These are phyloP conservation scores for Xiphophorus birchmanni DNA, from an alignment of 2,797 vertebrate genomes.

Conservation along the genomic window DNA sequence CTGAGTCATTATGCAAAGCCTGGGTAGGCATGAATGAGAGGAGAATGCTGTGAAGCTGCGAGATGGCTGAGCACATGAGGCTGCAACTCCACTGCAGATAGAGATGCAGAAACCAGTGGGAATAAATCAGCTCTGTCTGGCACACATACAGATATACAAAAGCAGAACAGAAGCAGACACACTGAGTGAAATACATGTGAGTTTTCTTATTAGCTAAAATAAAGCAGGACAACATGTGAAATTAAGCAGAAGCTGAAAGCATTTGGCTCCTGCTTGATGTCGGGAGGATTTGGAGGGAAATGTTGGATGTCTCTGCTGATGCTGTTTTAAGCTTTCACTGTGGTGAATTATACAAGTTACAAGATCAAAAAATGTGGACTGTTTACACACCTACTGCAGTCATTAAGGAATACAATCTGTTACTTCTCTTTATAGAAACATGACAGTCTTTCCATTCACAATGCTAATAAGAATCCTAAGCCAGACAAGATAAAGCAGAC, in stretches of 20 bases:
- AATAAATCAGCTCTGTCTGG: conserved; percentile 2
- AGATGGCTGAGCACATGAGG: conserved; percentile 8
- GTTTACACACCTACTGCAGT: background rate
- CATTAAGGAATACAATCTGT: background rate
- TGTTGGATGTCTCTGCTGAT: background rate
- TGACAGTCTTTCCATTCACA: background rate
- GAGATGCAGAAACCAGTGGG: conserved; percentile 14
- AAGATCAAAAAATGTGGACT: background rate
- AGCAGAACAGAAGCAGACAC: background rate
- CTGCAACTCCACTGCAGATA: conserved; percentile 22
- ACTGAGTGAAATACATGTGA: conserved; percentile 4
- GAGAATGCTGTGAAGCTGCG: background rate
- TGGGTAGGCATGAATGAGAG: conserved; percentile 12
- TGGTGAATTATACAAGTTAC: background rate
- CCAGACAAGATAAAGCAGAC: background rate
- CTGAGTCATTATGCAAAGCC: conserved; percentile 69
- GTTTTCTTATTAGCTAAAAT: conserved; percentile 23
- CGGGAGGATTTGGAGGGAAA: background rate
- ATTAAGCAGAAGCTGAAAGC: background rate
- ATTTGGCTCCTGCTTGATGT: conserved; percentile 4
- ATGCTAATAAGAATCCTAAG: background rate
- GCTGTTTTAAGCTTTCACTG: background rate
- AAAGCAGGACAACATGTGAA: background rate
- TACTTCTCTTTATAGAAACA: background rate
- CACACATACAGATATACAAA: conserved; percentile 7